Base-by-base conservation (phyloP, 2,888 invertebrate species). In the Callyntrura sp. region DNA sequence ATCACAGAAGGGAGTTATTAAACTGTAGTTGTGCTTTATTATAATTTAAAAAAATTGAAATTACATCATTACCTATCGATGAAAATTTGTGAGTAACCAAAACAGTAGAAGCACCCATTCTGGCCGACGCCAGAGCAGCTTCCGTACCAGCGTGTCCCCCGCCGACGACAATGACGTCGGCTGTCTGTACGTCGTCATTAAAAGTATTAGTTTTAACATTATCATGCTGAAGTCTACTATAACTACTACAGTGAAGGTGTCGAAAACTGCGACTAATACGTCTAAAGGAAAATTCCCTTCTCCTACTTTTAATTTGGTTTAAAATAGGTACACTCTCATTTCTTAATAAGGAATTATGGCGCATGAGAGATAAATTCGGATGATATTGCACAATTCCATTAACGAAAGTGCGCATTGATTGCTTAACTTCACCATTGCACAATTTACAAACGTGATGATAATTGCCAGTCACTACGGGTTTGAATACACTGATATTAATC, bases 91-190 rank as follows among this genome's bases (percentile, higher is more conserved):
- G 98, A 0, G 98, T 98, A 9, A 98, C 95, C 48, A 98, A 95
- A 76, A 98, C 94, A 0, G 98, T 98, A 90, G 95, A 95, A 0
- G 96, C 96, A 9, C 98, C 97, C 96, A 97, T 97, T 94, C 98
- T 95, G 0, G 97, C 96, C 0, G 98, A 96, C 4, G 98, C 98
- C 62, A 97, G 95, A 94, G 97, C 97, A 0, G 98, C 98, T 95
- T 98, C 98, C 6, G 97, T 96, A 14, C 98, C 98, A 9, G 98
- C 98, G 96, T 98, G 98, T 0, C 98, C 98, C 5, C 98, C 87
- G 6, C 87, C 87, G 9, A 87, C 87, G 6, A 87, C 81, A 70
- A 87, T 35, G 11, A 87, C 87, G 17, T 87, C 81, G 2, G 45
- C 23, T 48, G 3, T 73, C 23, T 73, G 73, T 23, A 11, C 20